Conservation (phyloP, 2,113 vertebrate species). For the Heliornis fulica region DNA sequence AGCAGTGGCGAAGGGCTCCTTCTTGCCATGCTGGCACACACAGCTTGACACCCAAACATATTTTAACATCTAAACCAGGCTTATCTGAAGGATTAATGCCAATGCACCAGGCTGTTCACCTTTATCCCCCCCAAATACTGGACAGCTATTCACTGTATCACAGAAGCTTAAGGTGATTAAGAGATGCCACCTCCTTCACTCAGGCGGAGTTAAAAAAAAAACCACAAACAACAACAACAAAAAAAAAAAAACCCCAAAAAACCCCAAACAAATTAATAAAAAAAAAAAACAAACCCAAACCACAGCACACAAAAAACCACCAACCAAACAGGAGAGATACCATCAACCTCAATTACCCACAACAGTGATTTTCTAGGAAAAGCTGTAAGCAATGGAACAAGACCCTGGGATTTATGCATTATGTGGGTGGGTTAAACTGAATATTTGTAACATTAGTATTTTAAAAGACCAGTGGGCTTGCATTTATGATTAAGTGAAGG, state of each 20-base stretch:
- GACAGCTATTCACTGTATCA: background rate
- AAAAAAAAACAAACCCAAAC: too few species aligned
- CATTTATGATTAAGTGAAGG: background rate
- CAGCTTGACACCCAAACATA: background rate
- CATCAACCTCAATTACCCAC: background rate
- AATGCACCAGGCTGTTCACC: background rate
- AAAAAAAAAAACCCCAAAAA: too few species aligned
- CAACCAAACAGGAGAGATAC: background rate
- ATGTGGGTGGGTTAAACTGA: background rate
- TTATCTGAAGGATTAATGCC: background rate
- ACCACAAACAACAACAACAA: too few species aligned
- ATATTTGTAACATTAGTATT: background rate
- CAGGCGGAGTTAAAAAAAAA: too few species aligned
- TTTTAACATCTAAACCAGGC: background rate
- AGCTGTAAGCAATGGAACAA: background rate
- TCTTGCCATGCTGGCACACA: background rate
- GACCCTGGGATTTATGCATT: background rate
- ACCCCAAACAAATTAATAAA: too few species aligned
- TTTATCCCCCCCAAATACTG: accelerated
- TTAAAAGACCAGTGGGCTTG: background rate
- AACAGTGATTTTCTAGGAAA: background rate
- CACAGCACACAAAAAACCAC: too few species aligned
- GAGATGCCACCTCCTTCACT: background rate
- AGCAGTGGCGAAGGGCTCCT: background rate
- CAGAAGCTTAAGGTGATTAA: too few species aligned